Conservation (phyloP, 2,888 invertebrate species). For the Prosapia bicincta region DNA sequence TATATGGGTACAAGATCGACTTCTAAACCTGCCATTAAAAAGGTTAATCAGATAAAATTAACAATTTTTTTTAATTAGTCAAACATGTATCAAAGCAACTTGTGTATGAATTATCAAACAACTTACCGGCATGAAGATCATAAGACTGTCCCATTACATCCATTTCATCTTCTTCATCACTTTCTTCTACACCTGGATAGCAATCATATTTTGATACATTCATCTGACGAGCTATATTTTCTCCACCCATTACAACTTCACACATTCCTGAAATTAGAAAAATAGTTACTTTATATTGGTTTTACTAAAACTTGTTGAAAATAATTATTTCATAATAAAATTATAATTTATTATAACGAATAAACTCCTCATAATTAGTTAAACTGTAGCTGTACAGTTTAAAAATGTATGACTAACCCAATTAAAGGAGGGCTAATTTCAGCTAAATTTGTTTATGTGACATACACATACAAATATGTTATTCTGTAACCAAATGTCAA, state of each 20-base stretch:
- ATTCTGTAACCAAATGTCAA: background rate
- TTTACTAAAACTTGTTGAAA: background rate
- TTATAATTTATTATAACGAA: background rate
- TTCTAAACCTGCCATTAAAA: no score
- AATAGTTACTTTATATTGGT: background rate
- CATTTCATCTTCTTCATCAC: slow-evolving; percentile 73
- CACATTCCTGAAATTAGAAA: slow-evolving; percentile 62
- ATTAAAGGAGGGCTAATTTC: background rate
- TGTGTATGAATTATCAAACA: no score
- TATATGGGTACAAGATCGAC: no score
- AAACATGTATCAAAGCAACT: no score
- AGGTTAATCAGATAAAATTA: no score
- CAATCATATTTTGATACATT: slow-evolving; percentile 58
- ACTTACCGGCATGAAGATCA: slow-evolving; percentile 67
- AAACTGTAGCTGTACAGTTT: background rate
- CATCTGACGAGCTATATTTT: slow-evolving; percentile 67
- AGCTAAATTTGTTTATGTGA: background rate
- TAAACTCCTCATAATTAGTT: background rate
- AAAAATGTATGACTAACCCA: background rate
- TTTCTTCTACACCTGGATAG: slow-evolving; percentile 75
- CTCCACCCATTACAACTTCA: slow-evolving; percentile 86
- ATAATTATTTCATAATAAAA: background rate
- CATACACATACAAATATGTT: background rate
- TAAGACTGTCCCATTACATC: slow-evolving; percentile 64
- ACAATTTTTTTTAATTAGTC: no score